Conservation (phyloP, 2,888 invertebrate species). For the Eupithecia centaureata region DNA sequence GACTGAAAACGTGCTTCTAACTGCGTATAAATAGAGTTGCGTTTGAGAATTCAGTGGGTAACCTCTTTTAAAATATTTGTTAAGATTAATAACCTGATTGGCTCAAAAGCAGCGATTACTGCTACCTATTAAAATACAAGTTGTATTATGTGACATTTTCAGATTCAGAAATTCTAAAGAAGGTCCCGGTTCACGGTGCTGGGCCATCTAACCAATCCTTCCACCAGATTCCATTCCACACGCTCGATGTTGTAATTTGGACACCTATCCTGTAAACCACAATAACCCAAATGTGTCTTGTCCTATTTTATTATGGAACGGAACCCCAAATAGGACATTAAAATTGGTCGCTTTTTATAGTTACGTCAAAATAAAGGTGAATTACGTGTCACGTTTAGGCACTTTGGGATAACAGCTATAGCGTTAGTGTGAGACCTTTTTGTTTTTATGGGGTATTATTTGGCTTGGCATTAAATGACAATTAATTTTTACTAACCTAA, state of each 20-base stretch:
- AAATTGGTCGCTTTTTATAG: conserved; percentile 32
- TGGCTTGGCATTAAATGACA: background rate
- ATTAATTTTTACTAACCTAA: no score
- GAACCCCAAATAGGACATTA: conserved; percentile 32
- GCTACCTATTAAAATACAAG: background rate
- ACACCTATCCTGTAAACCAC: conserved; percentile 54
- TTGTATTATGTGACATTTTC: no score
- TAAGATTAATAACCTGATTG: background rate
- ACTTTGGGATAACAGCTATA: background rate
- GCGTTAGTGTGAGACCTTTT: background rate
- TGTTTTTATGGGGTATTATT: background rate
- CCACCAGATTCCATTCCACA: background rate
- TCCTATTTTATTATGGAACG: conserved; percentile 35
- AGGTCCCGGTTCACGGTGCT: background rate
- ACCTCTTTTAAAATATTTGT: background rate
- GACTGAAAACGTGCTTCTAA: no score
- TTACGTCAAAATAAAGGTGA: conserved; percentile 46
- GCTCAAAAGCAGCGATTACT: background rate
- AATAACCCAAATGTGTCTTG: conserved; percentile 33
- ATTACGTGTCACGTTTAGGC: conserved; percentile 54
- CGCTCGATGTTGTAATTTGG: conserved; percentile 54
- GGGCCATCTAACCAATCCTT: background rate
- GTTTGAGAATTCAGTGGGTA: no score
- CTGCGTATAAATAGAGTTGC: no score
- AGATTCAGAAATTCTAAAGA: background rate